Conservation (phyloP, 2,888 invertebrate genomes). For the Temnothorax rugatulus region DNA sequence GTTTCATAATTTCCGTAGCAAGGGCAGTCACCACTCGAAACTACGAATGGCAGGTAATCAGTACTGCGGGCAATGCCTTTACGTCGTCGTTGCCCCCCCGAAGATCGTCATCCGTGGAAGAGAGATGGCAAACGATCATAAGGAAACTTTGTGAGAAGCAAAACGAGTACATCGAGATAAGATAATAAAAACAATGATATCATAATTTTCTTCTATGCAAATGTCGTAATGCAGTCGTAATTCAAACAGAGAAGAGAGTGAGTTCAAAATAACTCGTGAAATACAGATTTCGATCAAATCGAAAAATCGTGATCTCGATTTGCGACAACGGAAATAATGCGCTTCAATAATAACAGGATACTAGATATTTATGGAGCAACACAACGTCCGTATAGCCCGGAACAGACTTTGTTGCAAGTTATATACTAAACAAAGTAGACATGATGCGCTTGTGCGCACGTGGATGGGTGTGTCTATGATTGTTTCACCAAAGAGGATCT, state of each 20-base stretch:
- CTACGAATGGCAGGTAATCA: conserved; percentile 61
- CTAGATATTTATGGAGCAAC: conserved; percentile 6
- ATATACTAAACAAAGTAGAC: conserved; percentile 35
- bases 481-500: conserved; percentile 32
- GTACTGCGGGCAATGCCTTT: conserved; percentile 22
- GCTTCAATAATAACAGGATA: conserved; percentile 8
- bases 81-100: conserved; percentile 4
- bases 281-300: background rate
- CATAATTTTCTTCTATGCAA: background rate
- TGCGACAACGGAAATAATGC: background rate
- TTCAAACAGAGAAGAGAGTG: background rate
- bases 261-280: background rate
- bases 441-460: background rate
- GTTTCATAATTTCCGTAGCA: conserved; percentile 71
- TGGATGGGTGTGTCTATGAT: conserved; percentile 44
- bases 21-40: conserved; percentile 63
- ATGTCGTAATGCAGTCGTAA: background rate
- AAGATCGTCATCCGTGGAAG: conserved; percentile 39
- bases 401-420: conserved; percentile 35
- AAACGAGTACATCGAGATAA: background rate
- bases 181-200: background rate
- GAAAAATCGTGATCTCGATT: conserved; percentile 4
- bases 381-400: background rate
- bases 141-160: conserved; percentile 6
- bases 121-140: conserved; percentile 25